Evolutionary conservation across 2,888 invertebrate genomes (phyloP).

Genomic region (Tineola bisselliella): DNA sequence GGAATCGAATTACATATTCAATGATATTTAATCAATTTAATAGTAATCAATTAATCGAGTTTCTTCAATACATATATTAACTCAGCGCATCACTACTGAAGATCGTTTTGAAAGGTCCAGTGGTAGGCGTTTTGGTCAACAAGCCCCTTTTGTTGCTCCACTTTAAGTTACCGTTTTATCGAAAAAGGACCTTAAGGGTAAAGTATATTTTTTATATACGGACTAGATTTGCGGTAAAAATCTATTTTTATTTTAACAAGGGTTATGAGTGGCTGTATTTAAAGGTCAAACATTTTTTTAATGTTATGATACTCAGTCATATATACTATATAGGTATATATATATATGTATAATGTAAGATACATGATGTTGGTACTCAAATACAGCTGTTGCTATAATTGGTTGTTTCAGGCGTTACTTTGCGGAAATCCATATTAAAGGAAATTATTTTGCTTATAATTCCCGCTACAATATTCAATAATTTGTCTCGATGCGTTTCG

Average conservation of each 20-base stretch:
- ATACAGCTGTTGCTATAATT: too few species aligned
- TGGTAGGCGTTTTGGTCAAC: constrained; percentile 11
- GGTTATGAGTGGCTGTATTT: not conserved
- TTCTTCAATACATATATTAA: not conserved
- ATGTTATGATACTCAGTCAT: too few species aligned
- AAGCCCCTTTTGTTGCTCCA: not conserved
- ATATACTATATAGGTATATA: too few species aligned
- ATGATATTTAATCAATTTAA: too few species aligned
- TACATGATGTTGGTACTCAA: too few species aligned
- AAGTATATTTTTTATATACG: not conserved
- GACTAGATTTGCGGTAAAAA: not conserved
- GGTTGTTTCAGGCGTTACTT: too few species aligned
- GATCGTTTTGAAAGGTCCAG: not conserved
- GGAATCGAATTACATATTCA: too few species aligned
- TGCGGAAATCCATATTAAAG: too few species aligned
- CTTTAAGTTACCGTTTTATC: not conserved
- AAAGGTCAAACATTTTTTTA: not conserved
- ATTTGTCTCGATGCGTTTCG: too few species aligned
- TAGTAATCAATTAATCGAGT: not conserved
- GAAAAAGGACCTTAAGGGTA: not conserved
- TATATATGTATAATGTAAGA: too few species aligned
- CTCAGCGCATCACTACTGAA: not conserved
- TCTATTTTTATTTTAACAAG: not conserved
- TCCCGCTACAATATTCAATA: too few species aligned
- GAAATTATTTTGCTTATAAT: too few species aligned